Conservation (phyloP, 2,888 invertebrate species). For the Eupithecia subumbrata region DNA sequence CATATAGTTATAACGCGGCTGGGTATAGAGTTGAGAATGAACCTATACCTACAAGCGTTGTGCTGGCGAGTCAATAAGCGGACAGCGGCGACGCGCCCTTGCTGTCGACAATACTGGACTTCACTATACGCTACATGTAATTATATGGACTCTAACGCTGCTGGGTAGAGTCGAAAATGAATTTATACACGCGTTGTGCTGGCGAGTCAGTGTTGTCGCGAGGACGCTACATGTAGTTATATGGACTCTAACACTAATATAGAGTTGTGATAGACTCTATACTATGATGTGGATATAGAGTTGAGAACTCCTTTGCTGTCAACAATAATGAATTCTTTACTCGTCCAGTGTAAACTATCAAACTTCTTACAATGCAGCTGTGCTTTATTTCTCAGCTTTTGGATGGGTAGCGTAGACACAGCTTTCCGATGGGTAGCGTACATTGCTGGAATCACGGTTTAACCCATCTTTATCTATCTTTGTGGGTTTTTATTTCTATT, state of each 20-base stretch:
- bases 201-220: constrained; percentile 55
- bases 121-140: constrained; percentile 39
- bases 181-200: constrained; percentile 72
- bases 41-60: constrained; percentile 73
- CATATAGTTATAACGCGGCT: constrained; percentile 20
- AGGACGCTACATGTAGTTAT: constrained; percentile 25
- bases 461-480: too few species aligned
- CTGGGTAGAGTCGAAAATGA: constrained; percentile 61
- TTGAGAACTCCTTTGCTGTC: background rate
- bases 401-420: background rate
- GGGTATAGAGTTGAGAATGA: constrained; percentile 60
- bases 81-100: constrained; percentile 76
- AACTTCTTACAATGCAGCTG: background rate
- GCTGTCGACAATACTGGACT: constrained; percentile 63
- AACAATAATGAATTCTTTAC: too few species aligned
- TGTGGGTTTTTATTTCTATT: background rate
- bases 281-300: background rate
- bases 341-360: too few species aligned
- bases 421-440: background rate
- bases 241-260: background rate
- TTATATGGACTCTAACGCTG: background rate
- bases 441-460: background rate
- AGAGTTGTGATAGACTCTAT: too few species aligned
- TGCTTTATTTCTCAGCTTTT: background rate
- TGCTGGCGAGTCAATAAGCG: constrained; percentile 66